phyloP scores from a whole-genome alignment of 2,888 invertebrate genomes.

The Ceraclea dissimilis region DNA sequence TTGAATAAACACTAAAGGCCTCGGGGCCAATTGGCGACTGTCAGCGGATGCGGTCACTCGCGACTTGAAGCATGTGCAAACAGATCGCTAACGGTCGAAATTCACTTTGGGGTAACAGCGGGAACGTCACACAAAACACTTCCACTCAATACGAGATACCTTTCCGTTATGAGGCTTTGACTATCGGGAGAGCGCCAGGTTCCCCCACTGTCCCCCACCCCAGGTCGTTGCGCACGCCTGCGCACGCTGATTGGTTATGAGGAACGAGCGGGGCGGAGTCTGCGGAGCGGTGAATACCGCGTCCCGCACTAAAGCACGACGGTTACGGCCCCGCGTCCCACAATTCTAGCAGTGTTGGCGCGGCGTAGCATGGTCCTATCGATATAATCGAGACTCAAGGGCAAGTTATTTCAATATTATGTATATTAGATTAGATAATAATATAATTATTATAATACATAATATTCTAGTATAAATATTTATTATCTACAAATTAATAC shows the following conservation, averaged over 20 bases:
- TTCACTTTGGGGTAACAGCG: neutral
- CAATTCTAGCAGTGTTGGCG: conserved; percentile 15
- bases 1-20: conserved; percentile 32
- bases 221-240: conserved; percentile 27
- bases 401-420: conserved; percentile 8
- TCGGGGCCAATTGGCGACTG: conserved; percentile 28
- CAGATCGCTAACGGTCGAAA: conserved; percentile 21
- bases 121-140: conserved; percentile 28
- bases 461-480: too few species aligned
- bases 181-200: conserved; percentile 27
- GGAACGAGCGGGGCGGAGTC: conserved; percentile 36
- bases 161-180: conserved; percentile 41
- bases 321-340: conserved; percentile 29
- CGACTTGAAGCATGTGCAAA: conserved; percentile 35
- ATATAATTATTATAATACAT: too few species aligned
- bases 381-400: conserved; percentile 17
- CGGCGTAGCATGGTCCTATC: conserved; percentile 4
- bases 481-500: too few species aligned
- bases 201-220: conserved; percentile 32
- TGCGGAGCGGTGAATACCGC: conserved; percentile 20
- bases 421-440: too few species aligned
- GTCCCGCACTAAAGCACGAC: conserved; percentile 24
- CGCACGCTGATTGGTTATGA: conserved; percentile 29
- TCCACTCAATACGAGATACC: conserved; percentile 36
- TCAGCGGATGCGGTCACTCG: conserved; percentile 34